phyloP scores from a whole-genome alignment of 2,888 invertebrate species.

The Diarsia brunnea region DNA sequence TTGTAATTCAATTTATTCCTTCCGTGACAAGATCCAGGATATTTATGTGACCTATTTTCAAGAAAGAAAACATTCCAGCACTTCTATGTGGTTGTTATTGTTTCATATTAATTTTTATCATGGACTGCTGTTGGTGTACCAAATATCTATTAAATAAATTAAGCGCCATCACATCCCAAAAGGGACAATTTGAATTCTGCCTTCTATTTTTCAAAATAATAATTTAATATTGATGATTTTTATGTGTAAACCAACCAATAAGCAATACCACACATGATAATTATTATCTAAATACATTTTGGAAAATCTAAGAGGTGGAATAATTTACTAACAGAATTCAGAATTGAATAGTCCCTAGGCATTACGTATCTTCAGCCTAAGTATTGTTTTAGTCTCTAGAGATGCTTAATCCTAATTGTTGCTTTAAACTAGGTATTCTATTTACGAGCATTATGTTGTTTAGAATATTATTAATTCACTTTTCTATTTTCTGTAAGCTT shows the following conservation, averaged over 20 bases:
- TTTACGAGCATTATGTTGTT: neutral
- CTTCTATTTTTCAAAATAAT: no score
- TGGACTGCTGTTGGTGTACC: no score
- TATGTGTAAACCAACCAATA: neutral
- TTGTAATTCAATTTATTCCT: neutral
- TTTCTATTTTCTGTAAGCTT: no score
- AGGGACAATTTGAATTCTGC: neutral
- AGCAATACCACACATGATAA: neutral
- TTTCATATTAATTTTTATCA: no score
- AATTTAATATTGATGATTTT: no score
- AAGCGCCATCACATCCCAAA: neutral
- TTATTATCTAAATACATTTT: neutral
- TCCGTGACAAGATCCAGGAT: neutral
- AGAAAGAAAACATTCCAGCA: neutral
- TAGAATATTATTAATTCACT: neutral
- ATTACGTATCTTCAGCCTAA: neutral
- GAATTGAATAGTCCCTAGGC: neutral
- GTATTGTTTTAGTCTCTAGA: neutral
- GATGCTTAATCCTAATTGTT: neutral
- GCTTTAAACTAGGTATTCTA: neutral
- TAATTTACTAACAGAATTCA: neutral
- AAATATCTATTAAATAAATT: neutral
- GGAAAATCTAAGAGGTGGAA: neutral
- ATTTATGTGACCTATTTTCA: neutral
- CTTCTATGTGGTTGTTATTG: no score